Evolutionary conservation across 1,140 invertebrate genomes (phyloP), one percentile per base, ranked within the genome.

Genomic region (Acyrthosiphon pisum): DNA sequence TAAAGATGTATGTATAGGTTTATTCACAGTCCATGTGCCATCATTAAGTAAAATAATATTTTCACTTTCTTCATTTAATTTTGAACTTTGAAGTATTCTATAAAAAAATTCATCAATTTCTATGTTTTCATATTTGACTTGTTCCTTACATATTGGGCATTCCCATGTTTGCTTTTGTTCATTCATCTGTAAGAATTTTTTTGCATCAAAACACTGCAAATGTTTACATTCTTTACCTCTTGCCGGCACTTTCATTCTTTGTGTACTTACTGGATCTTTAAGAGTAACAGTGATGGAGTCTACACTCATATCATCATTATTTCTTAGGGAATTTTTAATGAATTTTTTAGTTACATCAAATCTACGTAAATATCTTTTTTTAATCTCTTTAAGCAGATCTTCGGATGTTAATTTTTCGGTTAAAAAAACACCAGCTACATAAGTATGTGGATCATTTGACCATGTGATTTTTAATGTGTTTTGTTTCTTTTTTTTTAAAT

Each of bases 101-200:
- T 83, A 83, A 46, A 91, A 91, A 91, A 50, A 91, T 83, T 76
- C 90, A 83, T 91, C 90, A 22, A 91, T n/a, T 83, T 83, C 90
- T 23, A 91, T 81, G 22, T 91, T 22, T 46, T 91, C 90, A 83
- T 35, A 91, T 22, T n/a, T 50, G n/a, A 83, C 90, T 50, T 83
- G 81, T 94, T 98, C 98, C 95, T 99, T 98, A 96, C 99, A 99
- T 14, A 99, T 98, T 7, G 99, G 99, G 96, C 99, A 99, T 94
- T 97, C 97, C 99, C 99, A 99, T 2, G 98, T 99, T 41, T 99
- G 98, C 95, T 99, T 99, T 83, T 98, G 96, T 95, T 99, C 99
- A 95, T 99, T 99, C 99, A 99, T 99, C 96, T 99, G 98, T 91
- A 99, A 96, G 95, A 98, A 99, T 76, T 99, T 96, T 14, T 97